Percentiles rank a stretch among this genome's conserved stretches.
These are phyloP conservation scores for Eulithis prunata DNA, from an alignment of 2,888 invertebrate genomes.

Conservation along the genomic window DNA sequence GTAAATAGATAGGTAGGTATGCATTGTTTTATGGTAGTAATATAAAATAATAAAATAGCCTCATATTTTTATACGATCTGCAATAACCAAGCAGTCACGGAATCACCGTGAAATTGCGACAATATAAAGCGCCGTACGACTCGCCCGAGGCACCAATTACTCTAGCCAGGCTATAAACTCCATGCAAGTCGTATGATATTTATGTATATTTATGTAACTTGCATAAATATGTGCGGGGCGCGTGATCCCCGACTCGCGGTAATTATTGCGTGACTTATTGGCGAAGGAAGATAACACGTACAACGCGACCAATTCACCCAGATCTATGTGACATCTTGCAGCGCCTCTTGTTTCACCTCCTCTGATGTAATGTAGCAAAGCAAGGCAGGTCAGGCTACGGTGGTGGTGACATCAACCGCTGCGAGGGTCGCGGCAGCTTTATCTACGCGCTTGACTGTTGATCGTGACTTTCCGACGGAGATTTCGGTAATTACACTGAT, in stretches of 20 bases:
- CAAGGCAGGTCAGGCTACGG: constrained; percentile 49
- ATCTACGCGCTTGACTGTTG: constrained; percentile 76
- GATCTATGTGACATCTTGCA: constrained; percentile 48
- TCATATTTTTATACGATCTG: constrained; percentile 26
- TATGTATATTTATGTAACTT: constrained; percentile 69
- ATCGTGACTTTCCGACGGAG: constrained; percentile 80
- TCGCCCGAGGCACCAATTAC: constrained; percentile 63
- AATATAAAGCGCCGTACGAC: constrained; percentile 44
- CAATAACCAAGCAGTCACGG: constrained; percentile 43
- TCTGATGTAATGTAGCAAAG: constrained; percentile 32
- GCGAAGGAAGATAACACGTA: constrained; percentile 80
- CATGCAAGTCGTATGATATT: constrained; percentile 71
- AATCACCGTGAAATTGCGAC: constrained; percentile 47
- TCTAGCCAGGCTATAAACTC: constrained; percentile 58
- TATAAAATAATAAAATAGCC: constrained; percentile 19
- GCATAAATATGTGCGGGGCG: constrained; percentile 77
- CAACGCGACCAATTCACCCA: constrained; percentile 57
- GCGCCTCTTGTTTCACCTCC: constrained; percentile 20
- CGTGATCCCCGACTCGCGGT: constrained; percentile 75
- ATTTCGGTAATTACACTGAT: constrained; percentile 81
- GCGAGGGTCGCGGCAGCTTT: constrained; percentile 75
- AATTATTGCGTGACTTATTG: constrained; percentile 84
- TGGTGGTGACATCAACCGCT: constrained; percentile 63
- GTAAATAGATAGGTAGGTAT: neutral
- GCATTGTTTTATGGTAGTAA: constrained; percentile 7